Base-by-base conservation (phyloP, 2,888 invertebrate genomes). In the Blera fallax region DNA sequence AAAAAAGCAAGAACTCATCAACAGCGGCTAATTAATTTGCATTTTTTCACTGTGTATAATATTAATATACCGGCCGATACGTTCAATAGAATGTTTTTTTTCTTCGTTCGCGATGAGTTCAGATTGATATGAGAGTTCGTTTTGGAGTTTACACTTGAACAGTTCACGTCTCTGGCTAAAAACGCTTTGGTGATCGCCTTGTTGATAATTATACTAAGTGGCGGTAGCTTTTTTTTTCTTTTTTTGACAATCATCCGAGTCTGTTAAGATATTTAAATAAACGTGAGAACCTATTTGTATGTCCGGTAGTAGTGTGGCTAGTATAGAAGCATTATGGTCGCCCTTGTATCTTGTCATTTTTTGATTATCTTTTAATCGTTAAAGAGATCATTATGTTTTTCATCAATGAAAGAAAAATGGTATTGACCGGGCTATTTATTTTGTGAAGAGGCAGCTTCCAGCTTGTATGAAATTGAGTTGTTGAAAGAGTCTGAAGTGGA, bases 21-120 rank as follows among this genome's bases (percentile, higher is more conserved):
- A 65, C 56, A 45, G 69, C 29, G 40, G 24, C 58, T 67, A 60
- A 60, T 52, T 69, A 69, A 69, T 77, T 77, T 60, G 40, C 60
- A 60, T 77, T 52, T 67, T 56, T 40, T 58, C 18, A 56, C n/a
- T 11, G 7, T 37, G 16, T 29, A 45, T 56, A 60, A 29, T 69
- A 69, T 50, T 58, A 29, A 67, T 67, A 67, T 29, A 50, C 60
- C 67, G 60, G 52, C 58, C 5, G 34, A 76, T 48, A 50, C 45
- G 58, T 60, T 69, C 18, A 65, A 50, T 65, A 37, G 56, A 34
- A 45, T 52, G 21, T 21, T 48, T 48, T 34, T n/a, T 56, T 32
- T 24, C 45, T 58, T 62, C 24, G 10, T 24, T 48, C 27, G 32
- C 11, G 72, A 50, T 60, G 60, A 50, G 43, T 50, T 52, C 18